A percentile compares a stretch with the other conserved stretches of the same genome.
Evolutionary conservation across 2,888 invertebrate species (phyloP).

Genomic region (Leistus spinibarbis): DNA sequence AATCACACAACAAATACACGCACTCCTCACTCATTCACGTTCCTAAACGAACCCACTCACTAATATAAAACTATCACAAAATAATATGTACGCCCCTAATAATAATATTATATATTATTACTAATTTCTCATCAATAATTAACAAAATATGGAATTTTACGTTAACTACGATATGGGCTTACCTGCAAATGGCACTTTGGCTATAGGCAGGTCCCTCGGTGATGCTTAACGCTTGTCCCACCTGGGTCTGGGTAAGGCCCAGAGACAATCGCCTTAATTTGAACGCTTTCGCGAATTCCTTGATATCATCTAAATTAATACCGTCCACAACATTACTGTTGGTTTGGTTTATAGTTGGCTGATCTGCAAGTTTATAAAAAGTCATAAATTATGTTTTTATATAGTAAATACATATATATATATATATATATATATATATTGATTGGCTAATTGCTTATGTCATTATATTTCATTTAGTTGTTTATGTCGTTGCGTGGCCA

Average conservation of each 20-base stretch:
- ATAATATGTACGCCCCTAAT: no score
- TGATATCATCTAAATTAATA: constrained; percentile 96
- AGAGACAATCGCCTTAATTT: constrained; percentile 91
- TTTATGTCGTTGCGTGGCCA: constrained; percentile 37
- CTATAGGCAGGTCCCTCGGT: constrained; percentile 98
- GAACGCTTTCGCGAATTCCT: constrained; percentile 97
- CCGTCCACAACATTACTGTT: constrained; percentile 95
- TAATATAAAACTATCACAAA: no score
- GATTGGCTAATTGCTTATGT: constrained; percentile 36
- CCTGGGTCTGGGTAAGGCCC: constrained; percentile 95
- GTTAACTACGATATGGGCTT: no score
- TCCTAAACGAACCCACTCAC: not conserved
- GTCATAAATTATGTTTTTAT: constrained; percentile 18
- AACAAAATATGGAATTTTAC: no score
- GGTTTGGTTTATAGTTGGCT: constrained; percentile 91
- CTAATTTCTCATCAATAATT: no score
- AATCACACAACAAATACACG: constrained; percentile 6
- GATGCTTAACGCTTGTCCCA: constrained; percentile 94
- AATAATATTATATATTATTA: no score
- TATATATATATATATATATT: constrained; percentile 31
- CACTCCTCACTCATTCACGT: constrained; percentile 3
- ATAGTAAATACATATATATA: not conserved
- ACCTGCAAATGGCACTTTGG: constrained; percentile 99
- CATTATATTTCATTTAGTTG: constrained; percentile 38
- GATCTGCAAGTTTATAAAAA: constrained; percentile 64